Evolutionary conservation across 2,113 vertebrate species (phyloP).

Genomic region (Ciconia stormi): DNA sequence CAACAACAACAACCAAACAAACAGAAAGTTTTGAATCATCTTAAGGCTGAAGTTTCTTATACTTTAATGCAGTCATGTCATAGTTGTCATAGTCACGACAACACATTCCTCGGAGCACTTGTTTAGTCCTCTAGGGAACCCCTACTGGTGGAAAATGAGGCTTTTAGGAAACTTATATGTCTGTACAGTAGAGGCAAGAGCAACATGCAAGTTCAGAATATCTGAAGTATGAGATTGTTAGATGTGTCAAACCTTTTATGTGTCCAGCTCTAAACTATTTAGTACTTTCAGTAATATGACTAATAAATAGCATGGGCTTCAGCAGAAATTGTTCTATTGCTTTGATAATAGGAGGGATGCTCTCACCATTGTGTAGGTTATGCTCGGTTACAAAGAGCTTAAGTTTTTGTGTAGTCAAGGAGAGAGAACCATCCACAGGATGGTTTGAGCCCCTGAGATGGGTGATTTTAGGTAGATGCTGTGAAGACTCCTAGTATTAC

Average conservation of each 20-base stretch:
- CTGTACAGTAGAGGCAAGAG: background rate
- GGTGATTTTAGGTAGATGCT: background rate
- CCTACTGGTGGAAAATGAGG: background rate
- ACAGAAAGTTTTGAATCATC: background rate
- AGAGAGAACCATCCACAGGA: background rate
- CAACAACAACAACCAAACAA: background rate
- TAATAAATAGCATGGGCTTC: background rate
- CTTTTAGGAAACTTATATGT: background rate
- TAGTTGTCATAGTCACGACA: background rate
- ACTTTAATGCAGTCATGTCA: background rate
- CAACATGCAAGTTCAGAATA: background rate
- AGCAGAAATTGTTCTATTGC: background rate
- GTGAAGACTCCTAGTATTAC: background rate
- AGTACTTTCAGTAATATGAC: background rate
- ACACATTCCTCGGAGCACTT: background rate
- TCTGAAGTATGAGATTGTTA: background rate
- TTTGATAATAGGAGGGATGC: background rate
- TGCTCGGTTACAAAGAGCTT: background rate
- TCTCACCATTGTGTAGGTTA: background rate
- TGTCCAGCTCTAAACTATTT: background rate
- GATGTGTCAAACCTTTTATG: background rate
- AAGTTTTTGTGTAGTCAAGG: background rate
- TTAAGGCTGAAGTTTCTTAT: background rate
- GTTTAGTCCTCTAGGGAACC: background rate
- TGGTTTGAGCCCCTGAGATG: background rate